These are phyloP conservation scores for Nemapogon koenigi DNA, from an alignment of 2,888 invertebrate genomes.

Conservation along the genomic window DNA sequence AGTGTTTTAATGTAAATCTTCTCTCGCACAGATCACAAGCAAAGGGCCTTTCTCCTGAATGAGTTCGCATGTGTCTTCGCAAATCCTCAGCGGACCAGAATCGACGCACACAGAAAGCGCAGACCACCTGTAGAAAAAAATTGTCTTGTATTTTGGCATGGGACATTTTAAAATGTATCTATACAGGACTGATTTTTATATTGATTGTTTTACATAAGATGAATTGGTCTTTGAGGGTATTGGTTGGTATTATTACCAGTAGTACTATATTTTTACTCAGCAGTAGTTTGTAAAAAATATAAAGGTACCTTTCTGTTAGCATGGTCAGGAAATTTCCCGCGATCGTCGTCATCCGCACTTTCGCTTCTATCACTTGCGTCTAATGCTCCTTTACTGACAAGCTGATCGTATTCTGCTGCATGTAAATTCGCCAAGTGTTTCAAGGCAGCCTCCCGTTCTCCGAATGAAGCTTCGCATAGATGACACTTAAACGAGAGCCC, in stretches of 20 bases:
- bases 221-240: too few relatives aligned
- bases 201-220: too few relatives aligned
- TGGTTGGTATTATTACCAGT: too few relatives aligned
- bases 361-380: constrained; percentile 69
- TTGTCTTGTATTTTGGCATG: too few relatives aligned
- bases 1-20: constrained; percentile 91
- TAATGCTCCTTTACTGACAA: constrained; percentile 82
- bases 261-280: too few relatives aligned
- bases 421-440: constrained; percentile 82
- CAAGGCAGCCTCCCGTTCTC: constrained; percentile 79
- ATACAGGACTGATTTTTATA: too few relatives aligned
- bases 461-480: constrained; percentile 87
- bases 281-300: background rate
- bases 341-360: constrained; percentile 70
- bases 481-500: constrained; percentile 91
- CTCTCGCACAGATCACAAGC: constrained; percentile 89
- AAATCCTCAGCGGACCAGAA: constrained; percentile 96
- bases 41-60: constrained; percentile 91
- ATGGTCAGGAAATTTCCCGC: constrained; percentile 85
- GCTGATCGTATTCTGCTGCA: constrained; percentile 76
- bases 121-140: constrained; percentile 68
- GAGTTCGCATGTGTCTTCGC: constrained; percentile 91
- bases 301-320: constrained; percentile 78
- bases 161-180: too few relatives aligned
- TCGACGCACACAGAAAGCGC: constrained; percentile 90